Conservation (phyloP, 1,140 invertebrate genomes). For the Drosophila santomea region DNA sequence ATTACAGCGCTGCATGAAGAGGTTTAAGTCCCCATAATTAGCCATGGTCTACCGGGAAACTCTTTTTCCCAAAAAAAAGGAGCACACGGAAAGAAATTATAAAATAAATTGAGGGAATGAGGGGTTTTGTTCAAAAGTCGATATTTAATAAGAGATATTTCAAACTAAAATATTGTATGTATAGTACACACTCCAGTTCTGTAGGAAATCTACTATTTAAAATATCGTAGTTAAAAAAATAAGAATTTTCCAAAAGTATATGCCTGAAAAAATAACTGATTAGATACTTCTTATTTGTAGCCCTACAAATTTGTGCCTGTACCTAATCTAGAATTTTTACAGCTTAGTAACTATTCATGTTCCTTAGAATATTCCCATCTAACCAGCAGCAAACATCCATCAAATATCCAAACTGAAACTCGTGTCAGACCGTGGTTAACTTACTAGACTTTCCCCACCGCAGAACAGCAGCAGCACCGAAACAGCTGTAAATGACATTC, state of each 20-base stretch:
- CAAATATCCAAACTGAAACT: slow-evolving; percentile 29
- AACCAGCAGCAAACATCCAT: slow-evolving; percentile 51
- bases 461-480: slow-evolving; percentile 19
- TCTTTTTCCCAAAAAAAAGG: slow-evolving; percentile 3
- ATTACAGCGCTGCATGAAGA: slow-evolving; percentile 40
- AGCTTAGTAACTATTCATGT: background rate
- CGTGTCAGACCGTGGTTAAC: slow-evolving; percentile 37
- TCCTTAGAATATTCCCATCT: slow-evolving; percentile 2
- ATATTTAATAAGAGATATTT: no score
- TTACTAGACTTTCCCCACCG: slow-evolving; percentile 29
- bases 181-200: no score
- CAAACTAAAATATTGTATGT: no score
- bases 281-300: background rate
- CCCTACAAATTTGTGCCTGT: background rate
- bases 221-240: no score
- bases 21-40: slow-evolving; percentile 45
- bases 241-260: no score
- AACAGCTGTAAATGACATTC: slow-evolving; percentile 82
- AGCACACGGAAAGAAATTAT: background rate
- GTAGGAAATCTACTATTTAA: no score
- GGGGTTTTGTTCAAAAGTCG: background rate
- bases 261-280: no score
- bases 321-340: background rate
- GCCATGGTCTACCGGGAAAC: slow-evolving; percentile 35
- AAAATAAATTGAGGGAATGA: background rate